phyloP scores from a whole-genome alignment of 2,113 vertebrate genomes.

The Charadrius vociferus region DNA sequence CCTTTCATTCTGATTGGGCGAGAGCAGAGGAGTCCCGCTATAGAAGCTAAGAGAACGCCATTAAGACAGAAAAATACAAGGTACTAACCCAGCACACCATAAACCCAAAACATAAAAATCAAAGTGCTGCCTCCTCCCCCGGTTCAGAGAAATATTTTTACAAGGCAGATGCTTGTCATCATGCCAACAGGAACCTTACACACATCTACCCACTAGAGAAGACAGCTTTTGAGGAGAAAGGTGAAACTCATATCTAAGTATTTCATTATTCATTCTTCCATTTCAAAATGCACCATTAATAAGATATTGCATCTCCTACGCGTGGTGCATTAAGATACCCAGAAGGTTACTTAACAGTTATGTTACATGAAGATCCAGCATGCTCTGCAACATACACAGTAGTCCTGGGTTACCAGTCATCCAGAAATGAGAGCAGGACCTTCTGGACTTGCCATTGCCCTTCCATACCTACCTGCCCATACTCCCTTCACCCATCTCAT shows the following conservation, averaged over 20 bases:
- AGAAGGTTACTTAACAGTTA: not conserved
- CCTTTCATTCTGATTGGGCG: not conserved
- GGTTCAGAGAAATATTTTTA: not conserved
- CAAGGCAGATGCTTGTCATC: not conserved
- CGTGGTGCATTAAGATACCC: not conserved
- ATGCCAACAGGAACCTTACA: not conserved
- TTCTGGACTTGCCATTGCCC: not conserved
- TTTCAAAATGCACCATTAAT: not conserved
- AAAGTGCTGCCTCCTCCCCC: not conserved
- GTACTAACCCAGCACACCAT: not conserved
- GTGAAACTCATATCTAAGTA: not conserved
- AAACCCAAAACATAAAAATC: not conserved
- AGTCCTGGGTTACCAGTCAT: not conserved
- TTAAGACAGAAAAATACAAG: not conserved
- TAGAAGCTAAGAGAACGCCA: not conserved
- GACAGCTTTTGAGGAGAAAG: not conserved
- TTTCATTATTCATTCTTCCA: not conserved
- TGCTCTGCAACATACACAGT: not conserved
- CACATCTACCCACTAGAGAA: not conserved
- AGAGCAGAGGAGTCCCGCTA: not conserved
- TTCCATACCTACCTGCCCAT: not conserved
- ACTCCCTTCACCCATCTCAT: not conserved
- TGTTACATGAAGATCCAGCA: accelerated
- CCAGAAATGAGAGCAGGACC: not conserved
- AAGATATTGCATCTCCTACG: not conserved